These are phyloP conservation scores for Zelleria hepariella DNA, from an alignment of 2,888 invertebrate genomes.

Conservation along the genomic window DNA sequence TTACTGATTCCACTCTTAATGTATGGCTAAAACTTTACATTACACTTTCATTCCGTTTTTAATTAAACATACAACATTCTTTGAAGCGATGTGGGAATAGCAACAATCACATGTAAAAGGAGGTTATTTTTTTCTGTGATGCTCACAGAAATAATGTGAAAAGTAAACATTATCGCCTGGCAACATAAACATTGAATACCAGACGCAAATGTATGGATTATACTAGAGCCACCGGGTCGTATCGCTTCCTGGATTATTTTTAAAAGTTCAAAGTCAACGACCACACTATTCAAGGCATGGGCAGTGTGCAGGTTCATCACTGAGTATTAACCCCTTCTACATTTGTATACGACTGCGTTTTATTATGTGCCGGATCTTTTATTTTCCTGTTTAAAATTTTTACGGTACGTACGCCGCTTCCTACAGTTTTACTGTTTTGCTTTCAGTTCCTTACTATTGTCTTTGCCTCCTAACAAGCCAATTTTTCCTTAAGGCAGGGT, in stretches of 20 bases:
- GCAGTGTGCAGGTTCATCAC: background rate
- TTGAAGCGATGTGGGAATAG: background rate
- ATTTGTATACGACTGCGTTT: background rate
- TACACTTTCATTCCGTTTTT: no score
- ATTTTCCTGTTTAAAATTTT: background rate
- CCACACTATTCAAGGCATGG: constrained; percentile 18
- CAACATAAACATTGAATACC: constrained; percentile 40
- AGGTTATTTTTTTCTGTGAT: background rate
- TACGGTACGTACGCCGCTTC: background rate
- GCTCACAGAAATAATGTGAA: constrained; percentile 2
- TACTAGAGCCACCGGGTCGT: constrained; percentile 24
- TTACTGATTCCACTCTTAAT: no score
- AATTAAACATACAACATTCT: background rate
- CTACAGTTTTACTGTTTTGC: background rate
- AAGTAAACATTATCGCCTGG: constrained; percentile 35
- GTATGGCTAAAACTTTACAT: no score
- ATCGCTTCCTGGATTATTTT: constrained; percentile 44
- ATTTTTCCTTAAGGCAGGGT: no score
- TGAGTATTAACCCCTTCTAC: background rate
- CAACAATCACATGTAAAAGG: no score
- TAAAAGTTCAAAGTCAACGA: constrained; percentile 41
- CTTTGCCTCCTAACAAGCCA: no score
- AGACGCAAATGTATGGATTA: constrained; percentile 25
- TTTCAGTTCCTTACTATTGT: background rate
- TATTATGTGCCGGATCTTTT: background rate